Base-by-base conservation (phyloP, 1,140 invertebrate genomes). In the Eueides isabella region DNA sequence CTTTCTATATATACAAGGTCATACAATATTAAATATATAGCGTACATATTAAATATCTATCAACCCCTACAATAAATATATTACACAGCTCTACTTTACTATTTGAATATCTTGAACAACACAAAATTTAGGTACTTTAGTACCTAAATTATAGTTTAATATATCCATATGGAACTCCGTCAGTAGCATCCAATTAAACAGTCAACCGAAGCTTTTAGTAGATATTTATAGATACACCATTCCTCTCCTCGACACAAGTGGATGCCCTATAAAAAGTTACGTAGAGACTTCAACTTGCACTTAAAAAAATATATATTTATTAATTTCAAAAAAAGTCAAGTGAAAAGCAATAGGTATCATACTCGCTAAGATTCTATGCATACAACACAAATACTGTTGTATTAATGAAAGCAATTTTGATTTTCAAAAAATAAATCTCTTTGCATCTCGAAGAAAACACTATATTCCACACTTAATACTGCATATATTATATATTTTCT, bases 151-250 rank as follows among this genome's bases (percentile, higher is more conserved):
- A n/a, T n/a, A n/a, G n/a, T n/a, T n/a, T n/a, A n/a, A n/a, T 19
- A 48, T n/a, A 48, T 23, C 41, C n/a, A 48, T 48, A 48, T 48
- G 29, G 16, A 67, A 38, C 41, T 19, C 33, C 33, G 19, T 38
- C 30, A 23, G 6, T 33, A 65, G 30, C 63, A 38, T 48, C 66
- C 30, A 67, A 67, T 67, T 67, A 67, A 67, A 30, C 28, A 30
- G 48, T 67, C 38, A 9, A 48, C 28, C 41, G 41, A 28, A 67
- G 38, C 26, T 48, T 67, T 48, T 48, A 29, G 38, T 30, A 48
- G 11, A 44, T 67, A n/a, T 48, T 28, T 12, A 67, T 67, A 48
- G 41, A 28, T 23, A 67, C 38, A 30, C 44, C 38, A 23, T 48
- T 48, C 19, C 38, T 26, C 66, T 48, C 5, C 33, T 28, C 31